Base-by-base conservation (phyloP, 2,888 invertebrate species). In the Tetragnatha montana region DNA sequence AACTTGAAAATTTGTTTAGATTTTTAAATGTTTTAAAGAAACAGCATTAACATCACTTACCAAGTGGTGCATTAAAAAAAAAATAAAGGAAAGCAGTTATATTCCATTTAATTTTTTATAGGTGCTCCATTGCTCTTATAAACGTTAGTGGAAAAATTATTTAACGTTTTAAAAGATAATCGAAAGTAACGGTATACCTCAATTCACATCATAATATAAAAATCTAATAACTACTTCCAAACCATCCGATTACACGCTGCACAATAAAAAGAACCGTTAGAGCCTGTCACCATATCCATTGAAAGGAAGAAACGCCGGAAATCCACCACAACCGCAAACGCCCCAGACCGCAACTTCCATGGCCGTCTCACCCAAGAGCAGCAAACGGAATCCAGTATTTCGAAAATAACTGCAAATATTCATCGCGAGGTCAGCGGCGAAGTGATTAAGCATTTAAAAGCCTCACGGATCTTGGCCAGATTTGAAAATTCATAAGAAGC, bases 371-470 rank as follows among this genome's bases (percentile, higher is more conserved):
- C 35, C 35, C 35, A 35, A 35, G n/a, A n/a, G n/a, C 47, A 68
- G 71, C 22, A 73, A 71, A 80, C 14, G 35, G 69, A 71, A 14
- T 74, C 73, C 60, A 74, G 73, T 74, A 71, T 82, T 82, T 74
- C 50, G 22, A 74, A 60, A 22, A 73, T 74, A 74, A 51, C 8
- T 35, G 49, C 22, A 73, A 82, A 74, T 82, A 82, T 82, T 22
- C 60, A 82, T 51, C 82, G 17, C 21, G 17, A 14, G 50, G n/a
- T 22, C 21, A 60, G 70, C 73, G 22, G 73, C 82, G 12, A 73
- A 22, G 60, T 88, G 83, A 88, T 84, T 79, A 88, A 88, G 74
- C 80, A 83, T 88, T 88, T 88, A 80, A 83, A 88, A 82, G 78
- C 82, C 70, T 87, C 81, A 81, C 81, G 87, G 50, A 87, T 69